Evolutionary conservation across 2,797 vertebrate species (phyloP), one percentile per base, ranked within the genome.

Genomic region (Crypturellus tataupa): DNA sequence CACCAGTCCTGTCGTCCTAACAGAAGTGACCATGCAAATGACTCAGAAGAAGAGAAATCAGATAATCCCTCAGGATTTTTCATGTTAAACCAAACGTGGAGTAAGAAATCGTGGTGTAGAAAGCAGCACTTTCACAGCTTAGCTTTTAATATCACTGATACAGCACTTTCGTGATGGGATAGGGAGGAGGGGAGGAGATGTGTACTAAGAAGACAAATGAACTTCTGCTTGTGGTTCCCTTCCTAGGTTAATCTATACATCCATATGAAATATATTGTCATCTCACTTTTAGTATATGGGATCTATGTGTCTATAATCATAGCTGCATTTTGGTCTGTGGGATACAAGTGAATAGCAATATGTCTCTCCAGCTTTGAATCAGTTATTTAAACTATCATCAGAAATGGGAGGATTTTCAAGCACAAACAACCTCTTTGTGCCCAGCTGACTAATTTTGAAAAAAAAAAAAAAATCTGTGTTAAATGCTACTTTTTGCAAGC

Each of bases 221-320:
- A 65, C 0, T 0, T 1, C 16, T 5, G 17, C 3, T n/a, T 1
- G 3, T 23, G 12, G 37, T 46, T 69, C n/a, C 31, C 12, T 6
- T 72, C 58, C 6, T 51, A 53, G 35, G 29, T n/a, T 56, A n/a
- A 19, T 56, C 29, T 56, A 31, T 19, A 56, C 2, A 24, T 10
- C 19, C 1, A 0, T 23, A 21, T 27, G 55, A 68, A 56, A 56
- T 56, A 56, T 56, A 55, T 55, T 55, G 29, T n/a, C 29, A 31
- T 10, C 31, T 31, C 53, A 56, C 53, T 56, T 56, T 55, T 31
- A 55, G 31, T n/a, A 56, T 7, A 56, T 19, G 31, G 4, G 29
- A 25, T n/a, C 53, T 56, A 19, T 56, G 17, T 56, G 9, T 31
- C 53, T 56, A 18, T 56, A n/a, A n/a, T 56, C 29, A 56, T 56